phyloP scores from a whole-genome alignment of 2,113 vertebrate genomes.

The Lophius piscatorius region DNA sequence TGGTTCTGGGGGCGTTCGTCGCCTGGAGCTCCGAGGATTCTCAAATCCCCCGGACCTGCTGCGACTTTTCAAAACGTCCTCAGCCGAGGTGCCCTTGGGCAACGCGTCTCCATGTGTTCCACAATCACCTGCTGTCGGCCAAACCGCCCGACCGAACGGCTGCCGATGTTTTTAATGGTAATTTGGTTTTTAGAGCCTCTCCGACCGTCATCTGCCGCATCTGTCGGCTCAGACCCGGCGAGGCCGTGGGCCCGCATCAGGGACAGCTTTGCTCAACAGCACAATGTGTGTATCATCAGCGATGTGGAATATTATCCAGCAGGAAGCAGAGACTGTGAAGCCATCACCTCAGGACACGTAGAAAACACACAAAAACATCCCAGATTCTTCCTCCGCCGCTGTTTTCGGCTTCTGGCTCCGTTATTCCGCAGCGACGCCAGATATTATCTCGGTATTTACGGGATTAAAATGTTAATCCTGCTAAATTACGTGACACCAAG shows the following conservation, averaged over 20 bases:
- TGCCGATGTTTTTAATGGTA: slow-evolving; percentile 21
- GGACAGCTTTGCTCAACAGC: slow-evolving; percentile 22
- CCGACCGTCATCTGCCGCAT: background rate
- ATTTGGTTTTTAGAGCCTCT: slow-evolving; percentile 22
- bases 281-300: slow-evolving; percentile 2
- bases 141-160: slow-evolving; percentile 42
- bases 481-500: too few relatives aligned
- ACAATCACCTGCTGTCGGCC: slow-evolving; percentile 50
- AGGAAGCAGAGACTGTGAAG: too few relatives aligned
- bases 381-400: too few relatives aligned
- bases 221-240: slow-evolving; percentile 6
- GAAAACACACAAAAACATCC: too few relatives aligned
- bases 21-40: slow-evolving; percentile 22
- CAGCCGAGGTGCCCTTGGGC: slow-evolving; percentile 61
- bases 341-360: too few relatives aligned
- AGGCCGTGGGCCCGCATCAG: slow-evolving; percentile 15
- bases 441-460: too few relatives aligned
- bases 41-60: slow-evolving; percentile 15
- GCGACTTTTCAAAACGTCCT: slow-evolving; percentile 28
- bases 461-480: too few relatives aligned
- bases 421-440: too few relatives aligned
- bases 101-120: slow-evolving; percentile 34
- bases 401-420: too few relatives aligned
- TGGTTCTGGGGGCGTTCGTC: slow-evolving; percentile 7
- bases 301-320: too few relatives aligned